Conservation (phyloP, 2,797 vertebrate species). For the Monodelphis domestica region DNA sequence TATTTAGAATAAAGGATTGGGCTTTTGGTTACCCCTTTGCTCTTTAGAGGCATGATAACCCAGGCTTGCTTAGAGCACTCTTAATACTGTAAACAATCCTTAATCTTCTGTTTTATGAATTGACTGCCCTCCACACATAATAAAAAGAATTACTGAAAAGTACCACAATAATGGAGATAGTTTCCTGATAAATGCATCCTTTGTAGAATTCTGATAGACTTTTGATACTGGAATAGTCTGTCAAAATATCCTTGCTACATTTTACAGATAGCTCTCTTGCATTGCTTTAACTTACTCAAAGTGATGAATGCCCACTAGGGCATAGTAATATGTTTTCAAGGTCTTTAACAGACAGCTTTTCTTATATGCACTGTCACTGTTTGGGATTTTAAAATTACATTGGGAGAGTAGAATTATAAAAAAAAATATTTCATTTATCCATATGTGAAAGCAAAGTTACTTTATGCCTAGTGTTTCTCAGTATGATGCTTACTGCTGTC, state of each 20-base stretch:
- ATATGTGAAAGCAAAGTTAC: not conserved
- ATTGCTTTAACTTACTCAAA: slow-evolving; percentile 17
- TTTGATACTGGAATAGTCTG: not conserved
- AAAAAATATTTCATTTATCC: not conserved
- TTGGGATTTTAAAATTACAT: not conserved
- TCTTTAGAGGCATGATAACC: slow-evolving; percentile 36
- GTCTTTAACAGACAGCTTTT: slow-evolving; percentile 25
- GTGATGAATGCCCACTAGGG: not conserved
- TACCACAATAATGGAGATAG: not conserved
- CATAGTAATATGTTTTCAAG: not conserved
- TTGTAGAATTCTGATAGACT: not conserved
- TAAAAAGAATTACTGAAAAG: slow-evolving; percentile 25
- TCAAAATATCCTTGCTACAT: slow-evolving; percentile 1
- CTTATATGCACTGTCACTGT: slow-evolving; percentile 21
- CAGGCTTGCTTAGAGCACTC: slow-evolving; percentile 38
- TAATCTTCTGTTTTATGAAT: slow-evolving; percentile 28
- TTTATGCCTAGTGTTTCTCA: slow-evolving; percentile 46
- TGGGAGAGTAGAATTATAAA: not conserved
- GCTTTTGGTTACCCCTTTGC: not conserved
- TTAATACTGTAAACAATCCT: not conserved
- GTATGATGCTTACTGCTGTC: slow-evolving; percentile 14
- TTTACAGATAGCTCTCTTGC: not conserved
- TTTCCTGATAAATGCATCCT: not conserved
- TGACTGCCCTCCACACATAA: not conserved
- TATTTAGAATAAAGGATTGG: not conserved